phyloP scores from a whole-genome alignment of 2,113 vertebrate species.

The Entelurus aequoreus region DNA sequence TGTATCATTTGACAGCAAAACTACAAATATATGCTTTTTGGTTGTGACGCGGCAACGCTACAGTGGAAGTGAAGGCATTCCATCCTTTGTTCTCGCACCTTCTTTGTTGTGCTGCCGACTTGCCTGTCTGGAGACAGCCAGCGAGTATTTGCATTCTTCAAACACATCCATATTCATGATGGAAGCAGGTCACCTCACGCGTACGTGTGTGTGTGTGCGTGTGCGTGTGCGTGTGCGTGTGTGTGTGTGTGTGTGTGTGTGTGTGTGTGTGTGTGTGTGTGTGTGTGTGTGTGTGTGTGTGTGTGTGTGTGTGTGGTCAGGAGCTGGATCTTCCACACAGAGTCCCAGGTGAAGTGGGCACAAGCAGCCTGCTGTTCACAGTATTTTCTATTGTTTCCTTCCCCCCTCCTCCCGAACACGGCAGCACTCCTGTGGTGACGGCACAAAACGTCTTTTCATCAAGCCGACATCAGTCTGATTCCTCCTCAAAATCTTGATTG shows the following conservation, averaged over 20 bases:
- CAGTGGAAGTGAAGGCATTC: slow-evolving; percentile 66
- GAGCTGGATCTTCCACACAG: slow-evolving; percentile 64
- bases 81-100: slow-evolving; percentile 60
- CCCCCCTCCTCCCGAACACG: slow-evolving; percentile 40
- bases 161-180: slow-evolving; percentile 75
- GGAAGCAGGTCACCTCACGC: slow-evolving; percentile 67
- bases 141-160: slow-evolving; percentile 71
- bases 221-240: slow-evolving; percentile 1
- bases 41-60: slow-evolving; percentile 36
- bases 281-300: slow-evolving; percentile 22
- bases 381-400: slow-evolving; percentile 64
- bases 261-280: background rate
- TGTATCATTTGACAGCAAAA: no score
- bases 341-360: slow-evolving; percentile 73
- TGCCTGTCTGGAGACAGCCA: slow-evolving; percentile 35
- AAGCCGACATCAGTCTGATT: slow-evolving; percentile 54
- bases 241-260: slow-evolving; percentile 19
- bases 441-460: slow-evolving; percentile 62
- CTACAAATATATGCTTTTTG: background rate
- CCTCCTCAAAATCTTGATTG: slow-evolving; percentile 10
- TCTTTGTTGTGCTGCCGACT: slow-evolving; percentile 59
- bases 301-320: slow-evolving; percentile 22
- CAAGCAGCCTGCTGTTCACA: slow-evolving; percentile 65
- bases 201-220: slow-evolving; percentile 18
- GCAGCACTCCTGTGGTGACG: slow-evolving; percentile 40